Evolutionary conservation across 1,140 invertebrate species (phyloP).

Genomic region (Anadara kagoshimensis): DNA sequence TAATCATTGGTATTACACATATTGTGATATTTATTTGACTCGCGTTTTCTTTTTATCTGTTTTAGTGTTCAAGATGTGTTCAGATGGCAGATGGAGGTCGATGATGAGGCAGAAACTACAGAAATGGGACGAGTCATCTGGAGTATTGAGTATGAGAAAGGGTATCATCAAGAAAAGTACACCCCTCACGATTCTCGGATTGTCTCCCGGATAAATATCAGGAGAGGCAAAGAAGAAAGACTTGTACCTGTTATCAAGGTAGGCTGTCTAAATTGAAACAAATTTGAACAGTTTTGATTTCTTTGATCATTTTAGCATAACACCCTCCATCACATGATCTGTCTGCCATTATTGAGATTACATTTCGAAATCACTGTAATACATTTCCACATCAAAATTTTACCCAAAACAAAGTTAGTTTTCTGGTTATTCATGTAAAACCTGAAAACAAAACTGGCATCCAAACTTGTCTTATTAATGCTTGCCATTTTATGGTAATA

Average conservation of each 20-base stretch:
- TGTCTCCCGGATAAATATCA: slow-evolving; percentile 77
- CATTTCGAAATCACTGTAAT: too few relatives aligned
- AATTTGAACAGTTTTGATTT: too few relatives aligned
- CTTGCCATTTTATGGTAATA: too few relatives aligned
- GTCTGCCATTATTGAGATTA: too few relatives aligned
- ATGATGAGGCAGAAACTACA: slow-evolving; percentile 82
- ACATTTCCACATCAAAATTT: too few relatives aligned
- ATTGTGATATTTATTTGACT: background rate
- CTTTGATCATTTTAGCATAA: too few relatives aligned
- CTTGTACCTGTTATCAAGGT: slow-evolving; percentile 96
- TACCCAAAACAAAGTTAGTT: too few relatives aligned
- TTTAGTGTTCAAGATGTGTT: slow-evolving; percentile 86
- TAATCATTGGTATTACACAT: background rate
- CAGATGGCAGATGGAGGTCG: slow-evolving; percentile 92
- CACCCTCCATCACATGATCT: too few relatives aligned
- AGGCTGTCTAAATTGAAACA: slow-evolving; percentile 46
- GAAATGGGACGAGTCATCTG: slow-evolving; percentile 88
- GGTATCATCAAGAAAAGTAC: slow-evolving; percentile 58
- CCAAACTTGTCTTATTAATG: too few relatives aligned
- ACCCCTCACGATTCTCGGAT: slow-evolving; percentile 73
- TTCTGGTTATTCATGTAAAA: too few relatives aligned
- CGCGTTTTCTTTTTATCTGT: slow-evolving; percentile 13
- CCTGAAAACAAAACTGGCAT: too few relatives aligned
- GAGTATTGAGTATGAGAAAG: slow-evolving; percentile 80
- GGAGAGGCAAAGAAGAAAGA: slow-evolving; percentile 89